Conservation (phyloP, 2,888 invertebrate genomes). For the Xestia c-nigrum region DNA sequence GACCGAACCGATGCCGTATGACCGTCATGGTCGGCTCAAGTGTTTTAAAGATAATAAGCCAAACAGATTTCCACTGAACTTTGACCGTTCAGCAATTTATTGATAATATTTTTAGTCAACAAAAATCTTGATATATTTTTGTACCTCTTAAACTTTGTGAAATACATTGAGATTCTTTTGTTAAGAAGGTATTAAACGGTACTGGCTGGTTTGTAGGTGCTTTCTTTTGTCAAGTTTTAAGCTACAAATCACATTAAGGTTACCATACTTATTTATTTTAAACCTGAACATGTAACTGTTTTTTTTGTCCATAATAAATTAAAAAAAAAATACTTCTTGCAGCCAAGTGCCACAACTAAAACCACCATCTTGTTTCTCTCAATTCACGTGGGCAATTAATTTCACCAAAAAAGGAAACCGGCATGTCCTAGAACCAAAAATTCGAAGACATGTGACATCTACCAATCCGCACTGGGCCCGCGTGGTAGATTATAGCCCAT, state of each 20-base stretch:
- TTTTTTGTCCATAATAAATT: no score
- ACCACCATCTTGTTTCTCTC: neutral
- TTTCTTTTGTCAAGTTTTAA: constrained; percentile 11
- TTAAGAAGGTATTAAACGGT: constrained; percentile 29
- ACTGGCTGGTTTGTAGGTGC: neutral
- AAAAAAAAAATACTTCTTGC: constrained; percentile 3
- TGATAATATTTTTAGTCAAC: constrained; percentile 69
- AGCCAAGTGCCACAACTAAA: neutral
- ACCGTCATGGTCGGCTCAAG: constrained; percentile 52
- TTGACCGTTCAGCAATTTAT: constrained; percentile 67
- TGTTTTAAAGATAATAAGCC: constrained; percentile 64
- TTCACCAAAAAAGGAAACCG: no score
- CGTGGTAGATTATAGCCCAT: no score
- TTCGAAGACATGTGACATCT: no score
- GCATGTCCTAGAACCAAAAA: no score
- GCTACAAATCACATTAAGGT: constrained; percentile 6
- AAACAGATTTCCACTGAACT: constrained; percentile 73
- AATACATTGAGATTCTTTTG: constrained; percentile 42
- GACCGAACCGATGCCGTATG: constrained; percentile 15
- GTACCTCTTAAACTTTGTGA: constrained; percentile 51
- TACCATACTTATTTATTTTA: no score
- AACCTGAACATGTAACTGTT: no score
- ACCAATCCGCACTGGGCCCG: no score
- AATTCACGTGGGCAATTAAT: neutral
- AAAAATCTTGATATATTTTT: constrained; percentile 66